Evolutionary conservation across 2,888 invertebrate species (phyloP).

Genomic region (Automeris io): DNA sequence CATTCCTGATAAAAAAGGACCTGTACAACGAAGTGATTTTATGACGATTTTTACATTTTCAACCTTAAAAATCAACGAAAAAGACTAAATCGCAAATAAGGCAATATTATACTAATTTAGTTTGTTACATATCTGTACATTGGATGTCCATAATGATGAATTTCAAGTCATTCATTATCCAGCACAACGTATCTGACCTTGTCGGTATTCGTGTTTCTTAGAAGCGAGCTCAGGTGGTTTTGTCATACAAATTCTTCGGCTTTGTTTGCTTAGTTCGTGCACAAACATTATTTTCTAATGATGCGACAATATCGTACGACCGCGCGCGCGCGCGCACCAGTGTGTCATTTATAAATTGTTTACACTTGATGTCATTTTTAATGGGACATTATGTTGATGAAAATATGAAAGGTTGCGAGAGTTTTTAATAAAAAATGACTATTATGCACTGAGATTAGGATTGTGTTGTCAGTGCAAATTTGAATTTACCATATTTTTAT

Average conservation of each 20-base stretch:
- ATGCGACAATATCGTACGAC: not conserved
- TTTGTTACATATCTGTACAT: too few species aligned
- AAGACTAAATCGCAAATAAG: too few species aligned
- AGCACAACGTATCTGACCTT: slow-evolving; percentile 38
- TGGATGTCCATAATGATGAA: not conserved
- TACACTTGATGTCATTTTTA: not conserved
- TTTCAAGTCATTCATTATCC: not conserved
- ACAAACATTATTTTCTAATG: slow-evolving; percentile 3
- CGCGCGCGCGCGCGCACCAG: not conserved
- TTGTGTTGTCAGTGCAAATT: too few species aligned
- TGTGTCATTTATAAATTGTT: not conserved
- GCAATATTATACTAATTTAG: too few species aligned
- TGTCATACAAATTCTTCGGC: slow-evolving; percentile 48
- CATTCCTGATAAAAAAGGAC: too few species aligned
- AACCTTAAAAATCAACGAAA: too few species aligned
- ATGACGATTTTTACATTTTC: too few species aligned
- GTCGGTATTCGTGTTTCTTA: slow-evolving; percentile 33
- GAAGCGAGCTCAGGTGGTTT: slow-evolving; percentile 31
- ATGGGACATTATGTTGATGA: not conserved
- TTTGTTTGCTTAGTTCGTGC: slow-evolving; percentile 28
- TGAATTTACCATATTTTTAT: too few species aligned
- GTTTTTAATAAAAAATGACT: too few species aligned
- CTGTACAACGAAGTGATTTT: too few species aligned
- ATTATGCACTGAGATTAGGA: too few species aligned
- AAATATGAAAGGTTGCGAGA: not conserved